Conservation (phyloP, 2,888 invertebrate genomes). For the Hesperia comma region DNA sequence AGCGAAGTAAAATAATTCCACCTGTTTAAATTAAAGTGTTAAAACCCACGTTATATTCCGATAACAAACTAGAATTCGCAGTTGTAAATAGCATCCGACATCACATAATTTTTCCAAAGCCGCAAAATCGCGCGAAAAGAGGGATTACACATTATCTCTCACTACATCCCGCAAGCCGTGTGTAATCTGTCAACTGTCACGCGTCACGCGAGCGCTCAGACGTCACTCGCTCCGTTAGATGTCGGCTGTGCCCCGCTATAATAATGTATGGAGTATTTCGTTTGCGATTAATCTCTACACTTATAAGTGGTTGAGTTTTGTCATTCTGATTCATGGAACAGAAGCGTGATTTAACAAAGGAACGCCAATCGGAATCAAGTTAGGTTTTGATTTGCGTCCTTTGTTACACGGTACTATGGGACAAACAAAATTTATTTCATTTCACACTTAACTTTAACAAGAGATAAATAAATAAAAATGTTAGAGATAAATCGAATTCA, state of each 20-base stretch:
- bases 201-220: constrained; percentile 19
- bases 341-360: too few species aligned
- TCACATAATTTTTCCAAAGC: constrained; percentile 18
- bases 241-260: constrained; percentile 4
- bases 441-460: too few species aligned
- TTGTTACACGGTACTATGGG: too few species aligned
- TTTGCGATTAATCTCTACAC: constrained; percentile 16
- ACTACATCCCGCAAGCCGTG: constrained; percentile 17
- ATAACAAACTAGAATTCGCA: background rate
- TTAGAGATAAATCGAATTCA: background rate
- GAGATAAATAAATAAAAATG: background rate
- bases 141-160: constrained; percentile 23
- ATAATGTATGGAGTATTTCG: constrained; percentile 13
- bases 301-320: background rate
- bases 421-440: too few species aligned
- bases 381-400: too few species aligned
- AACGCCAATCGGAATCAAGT: too few species aligned
- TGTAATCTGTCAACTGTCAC: constrained; percentile 25
- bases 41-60: background rate
- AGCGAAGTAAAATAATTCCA: too few species aligned
- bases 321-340: too few species aligned
- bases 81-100: constrained; percentile 4
- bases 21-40: too few species aligned
- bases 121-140: constrained; percentile 15
- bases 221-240: constrained; percentile 23